Evolutionary conservation across 2,797 vertebrate species (phyloP), one percentile per base, ranked within the genome.

Genomic region (Sebastolobus alascanus): DNA sequence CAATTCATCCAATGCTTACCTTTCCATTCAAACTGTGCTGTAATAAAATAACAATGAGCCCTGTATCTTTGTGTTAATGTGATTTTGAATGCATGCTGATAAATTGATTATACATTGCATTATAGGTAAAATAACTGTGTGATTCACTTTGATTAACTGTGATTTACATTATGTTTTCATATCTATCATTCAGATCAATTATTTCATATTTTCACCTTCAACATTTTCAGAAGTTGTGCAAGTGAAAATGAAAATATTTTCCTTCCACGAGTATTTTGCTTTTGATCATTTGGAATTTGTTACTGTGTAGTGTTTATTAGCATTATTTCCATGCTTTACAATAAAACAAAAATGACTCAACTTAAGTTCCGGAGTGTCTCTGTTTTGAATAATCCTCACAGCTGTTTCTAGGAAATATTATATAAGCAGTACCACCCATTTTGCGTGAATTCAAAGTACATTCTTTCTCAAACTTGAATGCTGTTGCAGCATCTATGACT

Each of bases 161-260:
- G 31, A 60, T 68, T 25, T 20, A 33, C 37, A 33, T 75, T 43
- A 4, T 63, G 16, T 70, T 58, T 80, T 68, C 18, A 38, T 11
- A n/a, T 68, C 2, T 8, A 37, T 20, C 22, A 27, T 55, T 70
- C 55, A 0, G 1, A 55, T 67, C 6, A 25, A 6, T 64, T 31
- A 20, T 38, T 29, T 4, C 6, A 63, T 16, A 20, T 63, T 58
- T 56, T 46, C 8, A 31, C 9, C 2, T 12, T 38, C 1, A n/a
- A 16, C 7, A 22, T 52, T 33, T 56, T 27, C 13, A 50, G 5
- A 22, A 55, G 11, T 37, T 3, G 22, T 33, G 2, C 9, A 8
- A 40, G 9, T 9, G 3, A 70, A 54, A 54, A 29, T 3, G n/a
- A 13, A 31, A 27, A 25, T 43, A 7, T 35, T 33, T 35, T 46